Evolutionary conservation across 2,797 vertebrate species (phyloP).

Genomic region (Pagetopsis macropterus): DNA sequence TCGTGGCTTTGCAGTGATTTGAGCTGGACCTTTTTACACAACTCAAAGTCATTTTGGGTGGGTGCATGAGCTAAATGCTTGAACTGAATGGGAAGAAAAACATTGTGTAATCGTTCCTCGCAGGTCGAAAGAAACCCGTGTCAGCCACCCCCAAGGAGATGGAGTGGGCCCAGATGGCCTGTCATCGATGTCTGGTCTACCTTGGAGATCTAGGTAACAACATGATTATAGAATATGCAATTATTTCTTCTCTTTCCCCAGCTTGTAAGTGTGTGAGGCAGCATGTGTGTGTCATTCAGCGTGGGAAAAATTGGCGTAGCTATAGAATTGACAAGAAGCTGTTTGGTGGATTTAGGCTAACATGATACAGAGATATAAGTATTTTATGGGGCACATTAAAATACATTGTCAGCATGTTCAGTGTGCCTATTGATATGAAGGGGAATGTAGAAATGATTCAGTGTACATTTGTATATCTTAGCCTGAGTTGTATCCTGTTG

Average conservation of each 20-base stretch:
- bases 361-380: conserved; percentile 5
- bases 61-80: conserved; percentile 21
- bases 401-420: background rate
- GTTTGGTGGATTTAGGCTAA: conserved; percentile 6
- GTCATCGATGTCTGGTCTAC: conserved; percentile 96
- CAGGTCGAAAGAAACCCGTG: conserved; percentile 94
- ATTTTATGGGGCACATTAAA: background rate
- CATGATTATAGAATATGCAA: conserved; percentile 34
- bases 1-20: conserved; percentile 3
- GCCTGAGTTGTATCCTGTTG: background rate
- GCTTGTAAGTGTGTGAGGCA: conserved; percentile 41
- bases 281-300: conserved; percentile 49
- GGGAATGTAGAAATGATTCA: background rate
- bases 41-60: conserved; percentile 17
- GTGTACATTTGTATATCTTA: background rate
- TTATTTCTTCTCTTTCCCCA: conserved; percentile 9
- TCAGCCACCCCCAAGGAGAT: conserved; percentile 95
- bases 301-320: conserved; percentile 35
- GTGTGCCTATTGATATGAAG: background rate
- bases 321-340: conserved; percentile 13
- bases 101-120: conserved; percentile 34
- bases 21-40: conserved; percentile 18
- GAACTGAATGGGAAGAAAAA: background rate
- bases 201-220: conserved; percentile 95
- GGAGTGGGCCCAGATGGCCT: conserved; percentile 99